Base-by-base conservation (phyloP, 2,888 invertebrate species). In the Eilema sororculum region DNA sequence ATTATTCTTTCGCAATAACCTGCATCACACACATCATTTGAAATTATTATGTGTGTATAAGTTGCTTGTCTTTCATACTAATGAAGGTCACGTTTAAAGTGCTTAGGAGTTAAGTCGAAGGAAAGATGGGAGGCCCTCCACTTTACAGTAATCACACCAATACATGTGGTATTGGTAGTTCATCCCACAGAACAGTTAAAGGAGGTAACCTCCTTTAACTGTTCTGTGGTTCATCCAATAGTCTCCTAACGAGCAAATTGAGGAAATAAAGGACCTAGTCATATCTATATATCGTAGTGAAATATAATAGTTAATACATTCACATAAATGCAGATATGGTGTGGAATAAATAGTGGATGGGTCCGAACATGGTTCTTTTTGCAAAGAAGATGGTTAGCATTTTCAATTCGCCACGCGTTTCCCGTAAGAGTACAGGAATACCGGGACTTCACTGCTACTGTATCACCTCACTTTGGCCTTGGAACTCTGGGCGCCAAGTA, bases 361-460 rank as follows among this genome's bases (percentile, higher is more conserved):
- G 94, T 93, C 33, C 84, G 94, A 56, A 91, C 90, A 1, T 95
- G 93, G 93, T 90, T 87, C 73, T 92, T 91, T 77, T 78, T 94
- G 56, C 86, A 94, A 73, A 85, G 89, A 33, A 86, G 92, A 61
- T 95, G 93, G 91, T 65, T 94, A 10, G 82, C 91, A 0, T 95
- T 95, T 73, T 88, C 93, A 5, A 92, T 95, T 25, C 79, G 86
- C 1, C 94, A 95, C 68, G 78, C 82, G 1, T 89, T 94, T 69
- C 90, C 93, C 5, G 90, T 93, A 5, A 86, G 90, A 74, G 94
- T 93, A 0, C 67, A 60, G 13, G 90, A 93, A 0, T 76, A 93
- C 41, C 78, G 80, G 20, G 69, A 74, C 9, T 84, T 85, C 66
- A 76, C 85, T 6, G 88, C 86, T 2, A 87, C 87, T 2, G 80